Evolutionary conservation across 2,113 vertebrate genomes (phyloP), one percentile per base, ranked within the genome.

Genomic region (Telmatochromis brichardi): DNA sequence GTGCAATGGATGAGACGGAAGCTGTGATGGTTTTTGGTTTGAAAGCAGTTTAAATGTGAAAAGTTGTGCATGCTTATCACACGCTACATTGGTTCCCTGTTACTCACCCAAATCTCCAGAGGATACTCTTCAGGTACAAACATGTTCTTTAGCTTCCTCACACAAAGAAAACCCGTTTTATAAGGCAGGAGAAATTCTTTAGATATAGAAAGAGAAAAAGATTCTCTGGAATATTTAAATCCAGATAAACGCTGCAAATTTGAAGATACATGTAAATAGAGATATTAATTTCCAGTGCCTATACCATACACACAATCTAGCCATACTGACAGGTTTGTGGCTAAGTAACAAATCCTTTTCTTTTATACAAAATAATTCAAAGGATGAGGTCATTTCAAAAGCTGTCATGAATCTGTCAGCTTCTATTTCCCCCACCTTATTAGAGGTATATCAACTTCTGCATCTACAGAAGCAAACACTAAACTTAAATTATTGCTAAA

Each of bases 181-280:
- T 90, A 95, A 94, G 92, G 90, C 94, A 92, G 82, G 88, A 89
- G 42, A 88, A 88, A 63, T 31, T 8, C 7, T 83, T 84, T 91
- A 73, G n/a, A 53, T 68, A 5, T 51, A n/a, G n/a, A n/a, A n/a
- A n/a, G n/a, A n/a, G n/a, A 92, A 63, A 60, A 15, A 81, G 5
- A 6, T 35, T 13, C 45, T 50, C 53, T 54, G 5, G 53, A 86
- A 87, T 71, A 47, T 55, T 89, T 80, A 91, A 15, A 33, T 78
- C 82, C 57, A 89, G 76, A 31, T 47, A 80, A 76, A 85, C 7
- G n/a, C 90, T 86, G 88, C 81, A 92, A 71, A 83, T 54, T 60
- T 68, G 5, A 84, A 63, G n/a, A 82, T 45, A 65, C 28, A 82
- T 14, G 19, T n/a, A 51, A 51, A 26, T 17, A 73, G 5, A 73